These are phyloP conservation scores for Acanthosoma haemorrhoidale DNA, from an alignment of 2,888 invertebrate species.

Conservation along the genomic window DNA sequence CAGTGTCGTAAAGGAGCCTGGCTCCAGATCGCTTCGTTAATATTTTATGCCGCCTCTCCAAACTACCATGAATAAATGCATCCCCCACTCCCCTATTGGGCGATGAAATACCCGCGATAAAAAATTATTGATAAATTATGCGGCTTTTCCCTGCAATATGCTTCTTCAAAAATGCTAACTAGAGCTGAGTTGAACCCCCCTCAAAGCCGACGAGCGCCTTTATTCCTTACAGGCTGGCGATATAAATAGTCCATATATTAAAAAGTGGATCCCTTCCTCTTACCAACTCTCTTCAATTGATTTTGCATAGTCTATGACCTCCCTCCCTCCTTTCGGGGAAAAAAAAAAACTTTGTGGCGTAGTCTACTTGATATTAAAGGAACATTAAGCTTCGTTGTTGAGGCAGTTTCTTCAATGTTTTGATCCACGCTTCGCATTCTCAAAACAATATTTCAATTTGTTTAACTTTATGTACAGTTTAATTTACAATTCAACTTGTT, in stretches of 20 bases:
- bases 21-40: constrained; percentile 20
- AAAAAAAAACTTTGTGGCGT: constrained; percentile 11
- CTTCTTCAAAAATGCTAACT: constrained; percentile 39
- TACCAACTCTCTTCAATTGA: constrained; percentile 17
- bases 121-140: constrained; percentile 40
- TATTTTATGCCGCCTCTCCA: constrained; percentile 20
- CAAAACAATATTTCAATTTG: too few relatives aligned
- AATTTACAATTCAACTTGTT: too few relatives aligned
- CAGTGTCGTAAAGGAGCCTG: constrained; percentile 20
- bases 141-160: constrained; percentile 37
- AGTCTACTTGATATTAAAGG: constrained; percentile 12
- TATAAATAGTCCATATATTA: constrained; percentile 28
- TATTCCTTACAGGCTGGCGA: constrained; percentile 3
- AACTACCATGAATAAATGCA: constrained; percentile 25
- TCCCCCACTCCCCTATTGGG: constrained; percentile 18
- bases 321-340: not conserved
- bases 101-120: constrained; percentile 34
- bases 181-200: constrained; percentile 9
- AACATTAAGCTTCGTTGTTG: constrained; percentile 17
- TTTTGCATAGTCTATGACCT: constrained; percentile 22
- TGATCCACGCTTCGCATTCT: not conserved
- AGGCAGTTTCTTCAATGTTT: not conserved
- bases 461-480: too few relatives aligned
- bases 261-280: constrained; percentile 21
- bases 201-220: not conserved